phyloP scores from a whole-genome alignment of 2,888 invertebrate species.

The Marasmarcha lunaedactyla region DNA sequence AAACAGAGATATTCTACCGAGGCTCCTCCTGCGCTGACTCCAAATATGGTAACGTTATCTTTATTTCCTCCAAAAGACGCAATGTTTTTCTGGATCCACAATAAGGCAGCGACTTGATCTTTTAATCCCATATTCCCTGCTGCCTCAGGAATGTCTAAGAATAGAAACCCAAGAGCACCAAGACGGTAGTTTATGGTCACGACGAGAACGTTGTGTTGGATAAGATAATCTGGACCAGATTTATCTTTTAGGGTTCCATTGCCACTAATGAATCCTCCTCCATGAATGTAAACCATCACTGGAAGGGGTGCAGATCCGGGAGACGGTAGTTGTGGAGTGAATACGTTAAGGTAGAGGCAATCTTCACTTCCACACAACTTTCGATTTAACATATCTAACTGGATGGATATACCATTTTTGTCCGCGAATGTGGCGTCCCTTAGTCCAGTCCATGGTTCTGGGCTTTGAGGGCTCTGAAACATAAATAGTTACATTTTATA shows the following conservation, averaged over 20 bases:
- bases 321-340: constrained; percentile 29
- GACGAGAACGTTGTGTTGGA: constrained; percentile 25
- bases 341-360: constrained; percentile 44
- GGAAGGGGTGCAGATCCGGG: constrained; percentile 21
- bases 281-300: constrained; percentile 44
- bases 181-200: constrained; percentile 6
- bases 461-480: constrained; percentile 39
- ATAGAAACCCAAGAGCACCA: constrained; percentile 35
- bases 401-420: constrained; percentile 23
- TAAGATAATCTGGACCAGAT: constrained; percentile 38
- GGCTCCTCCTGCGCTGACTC: constrained; percentile 34
- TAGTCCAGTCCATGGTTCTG: constrained; percentile 43
- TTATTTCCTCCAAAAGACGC: constrained; percentile 32
- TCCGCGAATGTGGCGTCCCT: constrained; percentile 55
- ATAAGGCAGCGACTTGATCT: constrained; percentile 39
- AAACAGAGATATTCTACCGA: constrained; percentile 34
- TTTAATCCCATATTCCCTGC: constrained; percentile 46
- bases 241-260: constrained; percentile 29
- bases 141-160: constrained; percentile 34
- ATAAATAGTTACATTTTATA: no score
- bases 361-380: constrained; percentile 34
- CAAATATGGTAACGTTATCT: constrained; percentile 36
- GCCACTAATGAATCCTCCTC: constrained; percentile 40
- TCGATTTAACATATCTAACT: constrained; percentile 20
- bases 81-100: constrained; percentile 41